These are phyloP conservation scores for Rhinichthys klamathensis DNA, from an alignment of 2,113 vertebrate genomes.

Conservation along the genomic window DNA sequence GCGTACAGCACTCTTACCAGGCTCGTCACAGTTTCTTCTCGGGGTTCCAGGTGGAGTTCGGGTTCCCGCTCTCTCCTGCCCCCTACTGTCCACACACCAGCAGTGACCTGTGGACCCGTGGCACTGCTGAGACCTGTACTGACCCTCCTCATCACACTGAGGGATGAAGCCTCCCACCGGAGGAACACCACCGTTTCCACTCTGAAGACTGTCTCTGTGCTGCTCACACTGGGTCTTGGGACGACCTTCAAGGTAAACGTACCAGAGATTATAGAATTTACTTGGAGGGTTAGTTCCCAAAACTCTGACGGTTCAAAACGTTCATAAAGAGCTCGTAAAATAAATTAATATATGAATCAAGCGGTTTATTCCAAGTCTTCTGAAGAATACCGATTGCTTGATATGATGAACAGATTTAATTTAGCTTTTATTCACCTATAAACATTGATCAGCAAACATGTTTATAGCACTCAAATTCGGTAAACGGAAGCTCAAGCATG, in stretches of 20 bases:
- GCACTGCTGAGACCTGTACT: slow-evolving; percentile 81
- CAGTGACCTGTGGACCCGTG: slow-evolving; percentile 82
- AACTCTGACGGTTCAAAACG: too few relatives aligned
- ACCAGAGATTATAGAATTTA: neutral
- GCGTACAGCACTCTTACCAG: slow-evolving; percentile 64
- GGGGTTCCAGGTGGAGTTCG: slow-evolving; percentile 70
- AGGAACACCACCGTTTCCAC: neutral
- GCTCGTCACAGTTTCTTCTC: slow-evolving; percentile 65
- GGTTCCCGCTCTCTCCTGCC: slow-evolving; percentile 82
- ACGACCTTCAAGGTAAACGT: neutral
- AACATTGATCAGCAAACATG: neutral
- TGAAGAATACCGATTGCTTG: too few relatives aligned
- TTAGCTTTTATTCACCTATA: too few relatives aligned
- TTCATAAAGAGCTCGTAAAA: too few relatives aligned
- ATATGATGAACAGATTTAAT: too few relatives aligned
- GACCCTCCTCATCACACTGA: slow-evolving; percentile 80
- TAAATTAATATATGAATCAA: too few relatives aligned
- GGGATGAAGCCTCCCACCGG: slow-evolving; percentile 71
- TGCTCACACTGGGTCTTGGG: slow-evolving; percentile 69
- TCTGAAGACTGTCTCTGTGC: slow-evolving; percentile 57
- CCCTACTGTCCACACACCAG: slow-evolving; percentile 82
- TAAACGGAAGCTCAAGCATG: too few relatives aligned
- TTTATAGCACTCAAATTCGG: too few relatives aligned
- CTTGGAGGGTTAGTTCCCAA: neutral
- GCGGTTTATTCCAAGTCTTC: too few relatives aligned